These are phyloP conservation scores for Pycnomerus fuliginosus DNA, from an alignment of 2,888 invertebrate species.

Conservation along the genomic window DNA sequence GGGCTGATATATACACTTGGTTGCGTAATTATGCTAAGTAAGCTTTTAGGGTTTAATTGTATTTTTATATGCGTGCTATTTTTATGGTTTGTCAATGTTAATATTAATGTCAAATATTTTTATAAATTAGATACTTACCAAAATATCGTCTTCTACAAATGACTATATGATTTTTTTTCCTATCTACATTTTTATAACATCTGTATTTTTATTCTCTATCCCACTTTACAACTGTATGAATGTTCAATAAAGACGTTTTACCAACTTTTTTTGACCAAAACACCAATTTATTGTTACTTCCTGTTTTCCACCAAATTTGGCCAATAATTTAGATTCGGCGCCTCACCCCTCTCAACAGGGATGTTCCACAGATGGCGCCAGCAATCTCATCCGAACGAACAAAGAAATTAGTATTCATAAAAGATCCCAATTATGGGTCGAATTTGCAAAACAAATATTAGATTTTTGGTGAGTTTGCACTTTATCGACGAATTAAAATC, in stretches of 20 bases:
- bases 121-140: slow-evolving; percentile 29
- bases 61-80: slow-evolving; percentile 33
- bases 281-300: slow-evolving; percentile 18
- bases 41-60: slow-evolving; percentile 25
- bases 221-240: slow-evolving; percentile 22
- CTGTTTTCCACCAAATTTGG: slow-evolving; percentile 23
- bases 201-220: slow-evolving; percentile 26
- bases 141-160: slow-evolving; percentile 27
- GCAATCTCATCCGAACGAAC: slow-evolving; percentile 8
- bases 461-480: no score
- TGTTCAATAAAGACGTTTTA: slow-evolving; percentile 22
- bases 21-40: slow-evolving; percentile 45
- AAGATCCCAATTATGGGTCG: slow-evolving; percentile 11
- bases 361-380: slow-evolving; percentile 14
- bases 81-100: slow-evolving; percentile 33
- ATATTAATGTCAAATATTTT: slow-evolving; percentile 36
- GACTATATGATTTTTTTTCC: slow-evolving; percentile 24
- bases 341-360: slow-evolving; percentile 1
- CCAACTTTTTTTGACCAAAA: slow-evolving; percentile 10
- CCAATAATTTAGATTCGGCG: slow-evolving; percentile 24
- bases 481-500: no score
- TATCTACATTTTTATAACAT: slow-evolving; percentile 23
- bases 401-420: slow-evolving; percentile 21
- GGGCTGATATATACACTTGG: slow-evolving; percentile 56
- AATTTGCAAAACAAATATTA: slow-evolving; percentile 20